A percentile compares a stretch with the other conserved stretches of the same genome.
Evolutionary conservation across 2,888 invertebrate species (phyloP).

Genomic region (Limnephilus marmoratus): DNA sequence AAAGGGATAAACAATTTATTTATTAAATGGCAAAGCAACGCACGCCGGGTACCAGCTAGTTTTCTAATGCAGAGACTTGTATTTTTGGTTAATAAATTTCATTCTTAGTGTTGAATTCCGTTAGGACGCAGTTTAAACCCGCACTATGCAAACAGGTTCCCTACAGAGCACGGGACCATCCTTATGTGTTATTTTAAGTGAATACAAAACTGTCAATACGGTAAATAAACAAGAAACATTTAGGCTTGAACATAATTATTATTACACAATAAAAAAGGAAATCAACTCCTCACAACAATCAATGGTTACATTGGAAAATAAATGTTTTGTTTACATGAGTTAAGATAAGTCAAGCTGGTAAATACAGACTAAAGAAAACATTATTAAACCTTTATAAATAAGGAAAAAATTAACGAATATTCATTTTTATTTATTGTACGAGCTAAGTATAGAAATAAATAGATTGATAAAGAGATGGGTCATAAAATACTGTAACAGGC

Average conservation of each 20-base stretch:
- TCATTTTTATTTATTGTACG: neutral
- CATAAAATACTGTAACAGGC: slow-evolving; percentile 25
- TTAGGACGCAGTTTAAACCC: too few species aligned
- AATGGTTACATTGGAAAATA: neutral
- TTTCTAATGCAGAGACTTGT: neutral
- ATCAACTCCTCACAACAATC: neutral
- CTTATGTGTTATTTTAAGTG: too few species aligned
- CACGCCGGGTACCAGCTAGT: too few species aligned
- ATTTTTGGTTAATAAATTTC: too few species aligned
- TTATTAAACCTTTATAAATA: neutral
- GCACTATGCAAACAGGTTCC: too few species aligned
- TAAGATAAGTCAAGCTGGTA: neutral
- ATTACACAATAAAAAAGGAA: neutral
- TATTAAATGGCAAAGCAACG: too few species aligned
- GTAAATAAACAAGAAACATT: neutral
- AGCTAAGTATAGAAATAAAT: slow-evolving; percentile 20
- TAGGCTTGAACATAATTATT: neutral
- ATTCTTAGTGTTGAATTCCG: too few species aligned
- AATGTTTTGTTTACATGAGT: neutral
- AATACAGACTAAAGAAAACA: neutral
- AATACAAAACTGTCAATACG: neutral
- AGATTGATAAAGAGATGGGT: neutral
- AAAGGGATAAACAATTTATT: too few species aligned
- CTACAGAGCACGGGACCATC: too few species aligned
- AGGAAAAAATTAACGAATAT: neutral